Conservation (phyloP, 1,140 invertebrate species). For the Lasaia peninsularis region DNA sequence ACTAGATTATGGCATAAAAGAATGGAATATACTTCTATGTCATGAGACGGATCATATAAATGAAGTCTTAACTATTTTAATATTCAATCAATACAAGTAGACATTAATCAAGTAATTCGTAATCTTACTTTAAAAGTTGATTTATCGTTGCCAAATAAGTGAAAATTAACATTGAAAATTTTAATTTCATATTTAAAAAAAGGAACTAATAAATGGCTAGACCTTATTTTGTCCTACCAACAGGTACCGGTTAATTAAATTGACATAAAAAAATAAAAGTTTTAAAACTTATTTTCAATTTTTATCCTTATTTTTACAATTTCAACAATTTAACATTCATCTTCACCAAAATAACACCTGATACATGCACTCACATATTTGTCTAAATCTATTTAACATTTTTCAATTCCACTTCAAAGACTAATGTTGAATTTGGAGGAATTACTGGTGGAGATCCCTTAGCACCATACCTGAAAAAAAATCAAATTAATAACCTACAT, state of each 20-base stretch:
- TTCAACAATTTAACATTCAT: slow-evolving; percentile 10
- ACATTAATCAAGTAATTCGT: not conserved
- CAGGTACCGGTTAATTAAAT: not conserved
- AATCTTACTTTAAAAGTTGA: no score
- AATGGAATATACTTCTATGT: slow-evolving; percentile 8
- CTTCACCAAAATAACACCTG: not conserved
- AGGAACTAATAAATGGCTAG: not conserved
- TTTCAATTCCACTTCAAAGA: slow-evolving; percentile 93
- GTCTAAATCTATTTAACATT: slow-evolving; percentile 81
- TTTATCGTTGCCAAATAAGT: no score
- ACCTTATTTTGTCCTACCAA: not conserved
- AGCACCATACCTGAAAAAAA: slow-evolving; percentile 86
- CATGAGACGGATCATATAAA: not conserved
- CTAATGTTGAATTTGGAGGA: slow-evolving; percentile 88
- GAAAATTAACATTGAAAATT: not conserved
- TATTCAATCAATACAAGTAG: not conserved
- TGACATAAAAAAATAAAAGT: slow-evolving; percentile 2
- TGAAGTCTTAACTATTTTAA: not conserved
- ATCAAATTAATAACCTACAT: no score
- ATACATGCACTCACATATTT: slow-evolving; percentile 6
- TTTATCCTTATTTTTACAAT: slow-evolving; percentile 3
- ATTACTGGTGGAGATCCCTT: slow-evolving; percentile 90
- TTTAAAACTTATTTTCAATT: not conserved
- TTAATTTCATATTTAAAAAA: not conserved
- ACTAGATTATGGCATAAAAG: slow-evolving; percentile 5